Evolutionary conservation across 2,113 vertebrate genomes (phyloP).

Genomic region (Aldabrachelys gigantea): DNA sequence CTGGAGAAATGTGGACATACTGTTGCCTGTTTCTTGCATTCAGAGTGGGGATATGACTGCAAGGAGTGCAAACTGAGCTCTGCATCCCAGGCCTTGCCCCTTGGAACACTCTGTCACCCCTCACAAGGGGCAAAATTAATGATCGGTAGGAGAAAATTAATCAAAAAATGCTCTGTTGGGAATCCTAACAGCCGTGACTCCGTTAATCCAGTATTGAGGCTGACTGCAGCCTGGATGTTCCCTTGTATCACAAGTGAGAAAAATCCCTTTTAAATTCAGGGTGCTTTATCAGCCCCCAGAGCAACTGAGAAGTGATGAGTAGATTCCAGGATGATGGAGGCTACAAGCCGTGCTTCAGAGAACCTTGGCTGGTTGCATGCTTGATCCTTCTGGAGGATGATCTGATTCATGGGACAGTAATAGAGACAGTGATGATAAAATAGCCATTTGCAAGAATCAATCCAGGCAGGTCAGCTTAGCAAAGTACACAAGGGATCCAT

Average conservation of each 20-base stretch:
- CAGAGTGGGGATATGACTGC: neutral
- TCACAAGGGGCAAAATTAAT: neutral
- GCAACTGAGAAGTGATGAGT: neutral
- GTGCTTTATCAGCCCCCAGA: neutral
- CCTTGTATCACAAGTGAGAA: neutral
- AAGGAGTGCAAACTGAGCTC: neutral
- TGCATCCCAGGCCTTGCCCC: neutral
- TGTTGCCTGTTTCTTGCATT: neutral
- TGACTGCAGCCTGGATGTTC: accelerated
- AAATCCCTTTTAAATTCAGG: neutral
- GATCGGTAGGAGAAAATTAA: neutral
- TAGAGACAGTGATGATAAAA: neutral
- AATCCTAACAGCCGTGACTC: neutral
- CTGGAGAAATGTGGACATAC: neutral
- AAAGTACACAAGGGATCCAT: neutral
- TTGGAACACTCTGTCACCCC: neutral
- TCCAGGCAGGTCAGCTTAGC: neutral
- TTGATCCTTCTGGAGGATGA: neutral
- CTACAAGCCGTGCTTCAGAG: neutral
- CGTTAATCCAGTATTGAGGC: accelerated
- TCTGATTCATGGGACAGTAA: neutral
- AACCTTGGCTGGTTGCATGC: neutral
- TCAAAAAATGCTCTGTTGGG: neutral
- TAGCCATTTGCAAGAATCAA: neutral
- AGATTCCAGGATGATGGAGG: neutral